phyloP scores from a whole-genome alignment of 2,888 invertebrate genomes.

The Gymnoscelis rufifasciata region DNA sequence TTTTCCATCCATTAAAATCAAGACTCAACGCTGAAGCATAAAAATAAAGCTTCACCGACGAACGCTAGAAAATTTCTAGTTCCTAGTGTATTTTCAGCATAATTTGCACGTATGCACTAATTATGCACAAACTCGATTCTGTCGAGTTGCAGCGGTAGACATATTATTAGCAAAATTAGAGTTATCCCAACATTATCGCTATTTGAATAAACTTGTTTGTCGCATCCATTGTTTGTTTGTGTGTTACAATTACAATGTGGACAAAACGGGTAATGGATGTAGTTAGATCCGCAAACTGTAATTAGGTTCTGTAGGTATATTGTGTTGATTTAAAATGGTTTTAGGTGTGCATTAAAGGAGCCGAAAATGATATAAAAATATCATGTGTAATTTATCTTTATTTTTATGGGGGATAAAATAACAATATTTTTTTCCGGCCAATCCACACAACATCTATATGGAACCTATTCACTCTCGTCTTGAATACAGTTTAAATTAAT shows the following conservation, averaged over 20 bases:
- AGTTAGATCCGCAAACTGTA: neutral
- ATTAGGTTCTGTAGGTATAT: neutral
- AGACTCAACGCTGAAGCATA: neutral
- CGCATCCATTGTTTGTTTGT: conserved; percentile 18
- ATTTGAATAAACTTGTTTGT: conserved; percentile 19
- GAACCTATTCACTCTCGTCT: no score
- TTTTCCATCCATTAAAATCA: no score
- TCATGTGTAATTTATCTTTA: no score
- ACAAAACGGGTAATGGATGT: conserved; percentile 1
- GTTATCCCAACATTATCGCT: conserved; percentile 17
- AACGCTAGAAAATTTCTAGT: conserved; percentile 8
- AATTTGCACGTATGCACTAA: conserved; percentile 20
- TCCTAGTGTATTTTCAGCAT: conserved; percentile 2
- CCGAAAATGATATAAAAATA: no score
- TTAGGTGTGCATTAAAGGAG: no score
- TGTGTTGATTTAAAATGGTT: no score
- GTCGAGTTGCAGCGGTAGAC: conserved; percentile 20
- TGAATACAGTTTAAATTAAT: no score
- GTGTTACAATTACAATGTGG: conserved; percentile 9
- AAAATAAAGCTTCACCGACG: neutral
- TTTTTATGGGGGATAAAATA: no score
- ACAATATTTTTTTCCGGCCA: no score
- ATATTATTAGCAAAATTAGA: conserved; percentile 28
- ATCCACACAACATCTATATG: no score
- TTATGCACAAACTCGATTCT: conserved; percentile 28